Percentiles rank a stretch among this genome's conserved stretches.
phyloP scores from a whole-genome alignment of 2,888 invertebrate species.

The Meloe dianella region DNA sequence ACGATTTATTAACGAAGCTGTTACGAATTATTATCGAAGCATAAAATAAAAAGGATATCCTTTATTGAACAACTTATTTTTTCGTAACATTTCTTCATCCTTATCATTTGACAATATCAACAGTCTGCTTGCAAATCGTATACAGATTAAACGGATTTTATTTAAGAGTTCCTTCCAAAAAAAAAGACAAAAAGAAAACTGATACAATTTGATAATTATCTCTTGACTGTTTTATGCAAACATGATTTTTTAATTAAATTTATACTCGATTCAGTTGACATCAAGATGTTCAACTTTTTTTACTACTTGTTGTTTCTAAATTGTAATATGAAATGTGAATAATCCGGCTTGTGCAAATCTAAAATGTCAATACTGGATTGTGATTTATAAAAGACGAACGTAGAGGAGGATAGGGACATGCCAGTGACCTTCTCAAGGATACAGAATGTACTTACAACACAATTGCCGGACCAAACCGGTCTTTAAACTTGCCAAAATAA shows the following conservation, averaged over 20 bases:
- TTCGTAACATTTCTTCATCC: not conserved
- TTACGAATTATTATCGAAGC: slow-evolving; percentile 29
- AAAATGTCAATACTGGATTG: slow-evolving; percentile 52
- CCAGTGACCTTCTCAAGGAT: slow-evolving; percentile 59
- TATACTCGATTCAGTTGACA: not conserved
- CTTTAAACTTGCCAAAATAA: slow-evolving; percentile 40
- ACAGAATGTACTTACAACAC: slow-evolving; percentile 31
- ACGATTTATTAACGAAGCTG: slow-evolving; percentile 25
- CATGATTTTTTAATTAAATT: slow-evolving; percentile 4
- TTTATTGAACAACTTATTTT: slow-evolving; percentile 9
- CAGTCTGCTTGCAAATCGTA: slow-evolving; percentile 16
- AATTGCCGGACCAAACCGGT: slow-evolving; percentile 43
- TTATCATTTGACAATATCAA: slow-evolving; percentile 1
- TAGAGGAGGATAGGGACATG: slow-evolving; percentile 52
- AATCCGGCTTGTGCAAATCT: slow-evolving; percentile 45
- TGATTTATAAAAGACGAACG: slow-evolving; percentile 49
- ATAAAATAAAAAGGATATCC: slow-evolving; percentile 29
- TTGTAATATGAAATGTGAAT: slow-evolving; percentile 32
- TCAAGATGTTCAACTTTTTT: not conserved
- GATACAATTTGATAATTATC: not conserved
- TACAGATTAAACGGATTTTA: slow-evolving; percentile 39
- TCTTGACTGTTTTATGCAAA: not conserved
- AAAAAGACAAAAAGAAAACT: not conserved
- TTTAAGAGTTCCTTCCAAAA: slow-evolving; percentile 34
- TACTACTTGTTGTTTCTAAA: too few relatives aligned